Evolutionary conservation across 2,797 vertebrate species (phyloP), one percentile per base, ranked within the genome.

Genomic region (Epinephelus coioides): DNA sequence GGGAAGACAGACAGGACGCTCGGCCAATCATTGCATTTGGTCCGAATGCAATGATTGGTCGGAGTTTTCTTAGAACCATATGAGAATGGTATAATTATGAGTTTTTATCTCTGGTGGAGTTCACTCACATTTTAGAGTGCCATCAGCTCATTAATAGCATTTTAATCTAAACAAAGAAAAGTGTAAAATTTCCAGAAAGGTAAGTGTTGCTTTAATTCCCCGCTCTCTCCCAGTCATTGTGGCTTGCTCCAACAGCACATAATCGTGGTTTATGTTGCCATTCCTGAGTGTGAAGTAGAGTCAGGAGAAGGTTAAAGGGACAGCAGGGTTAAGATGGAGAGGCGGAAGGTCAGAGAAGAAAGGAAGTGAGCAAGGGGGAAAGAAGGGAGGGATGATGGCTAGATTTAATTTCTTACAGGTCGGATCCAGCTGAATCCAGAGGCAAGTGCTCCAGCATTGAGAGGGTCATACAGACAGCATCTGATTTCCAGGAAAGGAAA

Each of bases 381-480:
- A 34, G 47, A 25, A 59, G 43, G 60, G 19, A n/a, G 30, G 11
- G 12, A 38, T 54, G 68, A 68, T 43, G 65, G 69, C 25, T 34
- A 44, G 53, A 76, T 74, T 76, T 73, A 76, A 84, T 50, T 34
- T n/a, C 49, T 75, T 51, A 51, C 68, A 49, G 62, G 55, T 57
- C 75, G 56, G 55, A 74, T 79, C 72, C 72, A 80, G 69, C 63
- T 83, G 73, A 50, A 72, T 70, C 83, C 73, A 71, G 72, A 78
- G 79, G 69, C 40, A 4, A 51, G 69, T 12, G 40, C 25, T 68
- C 34, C 67, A 61, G 68, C 18, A 15, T 9, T 23, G 30, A 57
- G 23, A 60, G 74, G 11, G 40, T 44, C 78, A 78, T 40, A 71
- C 62, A 71, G 51, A 61, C 56, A 68, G 21, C 43, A 66, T 82